These are phyloP conservation scores for Volucella bombylans DNA, from an alignment of 2,888 invertebrate species.

Conservation along the genomic window DNA sequence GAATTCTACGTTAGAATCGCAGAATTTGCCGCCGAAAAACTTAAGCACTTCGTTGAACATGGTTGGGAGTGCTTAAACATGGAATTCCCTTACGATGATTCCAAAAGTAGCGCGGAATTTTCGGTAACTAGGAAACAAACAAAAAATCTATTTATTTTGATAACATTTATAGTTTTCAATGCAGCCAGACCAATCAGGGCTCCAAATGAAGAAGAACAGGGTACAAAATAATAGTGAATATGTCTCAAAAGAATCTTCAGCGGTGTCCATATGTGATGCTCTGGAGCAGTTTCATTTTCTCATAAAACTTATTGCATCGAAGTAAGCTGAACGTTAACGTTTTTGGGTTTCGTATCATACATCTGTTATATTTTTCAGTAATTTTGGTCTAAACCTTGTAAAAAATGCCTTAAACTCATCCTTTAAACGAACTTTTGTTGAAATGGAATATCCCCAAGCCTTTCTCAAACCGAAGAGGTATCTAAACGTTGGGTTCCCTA, in stretches of 20 bases:
- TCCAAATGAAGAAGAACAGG: no score
- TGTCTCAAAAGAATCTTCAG: neutral
- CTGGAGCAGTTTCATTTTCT: constrained; percentile 35
- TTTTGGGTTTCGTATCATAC: neutral
- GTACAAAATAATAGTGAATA: neutral
- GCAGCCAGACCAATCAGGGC: neutral
- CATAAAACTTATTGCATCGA: constrained; percentile 48
- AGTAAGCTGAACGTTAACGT: constrained; percentile 13
- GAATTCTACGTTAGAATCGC: constrained; percentile 31
- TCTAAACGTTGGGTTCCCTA: neutral
- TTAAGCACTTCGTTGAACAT: constrained; percentile 15
- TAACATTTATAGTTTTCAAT: neutral
- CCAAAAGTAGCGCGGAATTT: neutral
- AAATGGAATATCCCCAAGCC: neutral
- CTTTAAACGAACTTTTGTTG: neutral
- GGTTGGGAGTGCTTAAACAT: constrained; percentile 34
- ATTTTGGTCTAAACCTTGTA: constrained; percentile 38
- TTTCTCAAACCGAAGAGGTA: constrained; percentile 21
- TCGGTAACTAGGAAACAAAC: neutral
- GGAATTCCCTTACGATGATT: neutral
- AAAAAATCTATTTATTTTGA: neutral
- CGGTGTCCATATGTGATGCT: constrained; percentile 2
- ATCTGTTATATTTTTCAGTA: constrained; percentile 16
- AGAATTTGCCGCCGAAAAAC: constrained; percentile 19
- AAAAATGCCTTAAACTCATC: constrained; percentile 30